These are phyloP conservation scores for Callionymus lyra DNA, from an alignment of 2,113 vertebrate genomes.

Conservation along the genomic window DNA sequence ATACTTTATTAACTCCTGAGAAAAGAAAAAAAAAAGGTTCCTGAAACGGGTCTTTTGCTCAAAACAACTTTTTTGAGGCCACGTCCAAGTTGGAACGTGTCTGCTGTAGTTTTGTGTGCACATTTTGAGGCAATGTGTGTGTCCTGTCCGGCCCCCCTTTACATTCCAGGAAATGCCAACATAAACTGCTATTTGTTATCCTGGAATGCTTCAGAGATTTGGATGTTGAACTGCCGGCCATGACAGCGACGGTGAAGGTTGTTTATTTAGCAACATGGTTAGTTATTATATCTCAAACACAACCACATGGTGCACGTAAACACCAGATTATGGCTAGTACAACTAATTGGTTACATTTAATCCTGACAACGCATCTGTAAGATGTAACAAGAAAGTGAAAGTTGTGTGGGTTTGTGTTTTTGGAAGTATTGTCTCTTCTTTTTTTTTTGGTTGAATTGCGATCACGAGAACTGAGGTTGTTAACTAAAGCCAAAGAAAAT, in stretches of 20 bases:
- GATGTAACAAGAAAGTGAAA: no score
- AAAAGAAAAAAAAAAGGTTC: neutral
- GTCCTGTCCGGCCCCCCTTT: constrained; percentile 39
- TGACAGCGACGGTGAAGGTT: constrained; percentile 7
- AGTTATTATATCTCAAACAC: neutral
- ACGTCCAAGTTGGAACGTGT: constrained; percentile 40
- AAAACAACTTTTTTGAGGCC: constrained; percentile 31
- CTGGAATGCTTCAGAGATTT: constrained; percentile 19
- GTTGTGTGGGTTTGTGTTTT: no score
- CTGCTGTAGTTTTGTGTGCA: constrained; percentile 35
- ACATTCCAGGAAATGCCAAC: constrained; percentile 60
- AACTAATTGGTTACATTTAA: no score
- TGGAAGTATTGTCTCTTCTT: no score
- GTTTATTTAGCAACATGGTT: neutral
- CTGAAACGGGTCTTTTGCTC: neutral
- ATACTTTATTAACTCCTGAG: no score
- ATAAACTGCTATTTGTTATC: constrained; percentile 39
- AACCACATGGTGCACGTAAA: neutral
- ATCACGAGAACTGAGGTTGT: no score
- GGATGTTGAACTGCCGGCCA: constrained; percentile 15
- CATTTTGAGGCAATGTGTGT: constrained; percentile 30
- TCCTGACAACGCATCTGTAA: no score
- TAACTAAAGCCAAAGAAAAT: no score
- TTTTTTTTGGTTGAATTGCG: no score
- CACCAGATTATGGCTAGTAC: no score